Percentiles rank a stretch among this genome's conserved stretches.
Conservation (phyloP, 2,888 invertebrate species). For the Netelia fuscicornis region DNA sequence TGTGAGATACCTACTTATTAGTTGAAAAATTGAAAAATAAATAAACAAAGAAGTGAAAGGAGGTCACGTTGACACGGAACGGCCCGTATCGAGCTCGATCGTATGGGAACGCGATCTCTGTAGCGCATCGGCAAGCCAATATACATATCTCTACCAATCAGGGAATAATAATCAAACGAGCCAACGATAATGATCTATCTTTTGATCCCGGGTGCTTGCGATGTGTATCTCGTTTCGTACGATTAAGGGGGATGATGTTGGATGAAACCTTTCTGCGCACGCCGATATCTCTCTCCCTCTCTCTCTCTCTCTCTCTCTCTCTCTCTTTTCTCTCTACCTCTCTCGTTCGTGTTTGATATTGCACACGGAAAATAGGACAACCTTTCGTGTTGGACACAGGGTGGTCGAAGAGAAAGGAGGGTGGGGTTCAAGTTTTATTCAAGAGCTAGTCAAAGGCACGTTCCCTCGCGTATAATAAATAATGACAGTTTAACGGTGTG, state of each 20-base stretch:
- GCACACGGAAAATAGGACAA: slow-evolving; percentile 6
- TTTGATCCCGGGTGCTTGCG: slow-evolving; percentile 28
- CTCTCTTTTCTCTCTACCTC: neutral
- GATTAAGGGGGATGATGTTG: slow-evolving; percentile 37
- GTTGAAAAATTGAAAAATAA: too few species aligned
- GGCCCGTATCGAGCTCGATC: neutral
- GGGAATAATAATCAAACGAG: slow-evolving; percentile 27
- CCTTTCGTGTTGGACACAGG: slow-evolving; percentile 6
- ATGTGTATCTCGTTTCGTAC: slow-evolving; percentile 31
- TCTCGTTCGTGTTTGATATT: slow-evolving; percentile 36
- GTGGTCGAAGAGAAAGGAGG: neutral
- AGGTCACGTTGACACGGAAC: neutral
- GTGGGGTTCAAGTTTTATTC: slow-evolving; percentile 14
- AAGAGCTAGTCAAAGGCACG: slow-evolving; percentile 49
- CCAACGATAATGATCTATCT: slow-evolving; percentile 53
- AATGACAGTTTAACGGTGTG: slow-evolving; percentile 48
- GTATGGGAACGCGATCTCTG: neutral
- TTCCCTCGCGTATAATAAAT: slow-evolving; percentile 57
- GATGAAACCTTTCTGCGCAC: slow-evolving; percentile 26
- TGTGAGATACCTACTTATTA: too few species aligned
- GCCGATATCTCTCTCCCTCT: neutral
- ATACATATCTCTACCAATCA: neutral
- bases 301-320: neutral
- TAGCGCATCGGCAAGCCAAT: neutral
- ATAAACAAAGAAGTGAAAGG: too few species aligned